phyloP scores from a whole-genome alignment of 2,888 invertebrate genomes.

The Exocentrus adspersus region DNA sequence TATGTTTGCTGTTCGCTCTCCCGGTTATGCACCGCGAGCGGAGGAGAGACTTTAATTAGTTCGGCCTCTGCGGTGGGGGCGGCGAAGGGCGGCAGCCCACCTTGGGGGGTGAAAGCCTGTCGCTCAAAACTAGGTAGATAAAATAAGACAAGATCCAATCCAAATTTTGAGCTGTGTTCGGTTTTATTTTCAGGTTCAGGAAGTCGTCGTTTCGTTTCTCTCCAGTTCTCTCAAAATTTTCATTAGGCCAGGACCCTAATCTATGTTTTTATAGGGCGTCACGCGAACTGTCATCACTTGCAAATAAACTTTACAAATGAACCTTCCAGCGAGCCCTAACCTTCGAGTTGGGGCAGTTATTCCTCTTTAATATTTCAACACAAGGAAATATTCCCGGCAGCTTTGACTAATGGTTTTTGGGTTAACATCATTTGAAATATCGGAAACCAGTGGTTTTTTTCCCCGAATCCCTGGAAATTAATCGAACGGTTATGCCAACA shows the following conservation, averaged over 20 bases:
- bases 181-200: conserved; percentile 1
- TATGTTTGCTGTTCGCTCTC: conserved; percentile 57
- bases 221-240: too few species aligned
- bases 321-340: conserved; percentile 31
- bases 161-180: too few species aligned
- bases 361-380: conserved; percentile 37
- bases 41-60: conserved; percentile 45
- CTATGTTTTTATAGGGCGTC: conserved; percentile 34
- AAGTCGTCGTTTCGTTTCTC: neutral
- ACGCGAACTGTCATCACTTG: conserved; percentile 32
- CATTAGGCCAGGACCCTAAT: conserved; percentile 30
- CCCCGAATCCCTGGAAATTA: conserved; percentile 8
- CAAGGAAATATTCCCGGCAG: conserved; percentile 31
- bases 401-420: conserved; percentile 34
- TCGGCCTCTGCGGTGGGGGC: conserved; percentile 42
- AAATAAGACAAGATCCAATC: too few species aligned
- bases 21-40: conserved; percentile 61
- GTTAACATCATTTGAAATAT: too few species aligned
- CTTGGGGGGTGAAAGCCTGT: conserved; percentile 38
- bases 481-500: conserved; percentile 19
- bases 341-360: conserved; percentile 32
- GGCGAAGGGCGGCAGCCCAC: conserved; percentile 32
- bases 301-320: conserved; percentile 39
- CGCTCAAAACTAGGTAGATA: too few species aligned
- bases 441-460: conserved; percentile 31